Evolutionary conservation across 2,797 vertebrate genomes (phyloP), one percentile per base, ranked within the genome.

Genomic region (Myotis vivesi): DNA sequence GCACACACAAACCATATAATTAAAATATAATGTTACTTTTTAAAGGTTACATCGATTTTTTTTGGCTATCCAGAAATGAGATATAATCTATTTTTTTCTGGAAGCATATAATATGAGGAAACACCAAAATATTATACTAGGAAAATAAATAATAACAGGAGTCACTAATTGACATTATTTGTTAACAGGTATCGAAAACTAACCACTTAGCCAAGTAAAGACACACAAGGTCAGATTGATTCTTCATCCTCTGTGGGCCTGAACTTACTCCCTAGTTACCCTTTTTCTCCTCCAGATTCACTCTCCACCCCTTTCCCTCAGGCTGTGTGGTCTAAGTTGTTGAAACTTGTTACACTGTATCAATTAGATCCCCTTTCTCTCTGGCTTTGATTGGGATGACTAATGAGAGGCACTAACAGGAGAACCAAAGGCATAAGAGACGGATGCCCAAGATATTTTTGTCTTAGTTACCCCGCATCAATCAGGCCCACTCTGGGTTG

Each of bases 1-100:
- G 68, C 0, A 22, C 11, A 79, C 3, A 33, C 6, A 68, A 19
- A 73, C 10, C 30, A 38, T 30, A 6, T 28, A 64, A 82, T 53
- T 91, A 76, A 88, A 95, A 91, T 84, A 77, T 88, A 86, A 55
- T 80, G 28, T 38, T 53, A 83, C 6, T 73, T 87, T 87, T 85
- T 53, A 55, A 91, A 73, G 20, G 2, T 93, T 73, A 83, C 3
- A 8, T 28, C 49, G 2, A 79, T 71, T 71, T 75, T 71, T 75
- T 88, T 89, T 20, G 6, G 22, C 3, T n/a, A 53, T 46, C 62
- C 11, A 73, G 11, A 76, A 87, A 72, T 0, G 49, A 68, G 20
- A 73, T 23, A 0, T 23, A 46, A 11, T 49, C 59, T 46, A 8
- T 79, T 4, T 87, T 51, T 64, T 55, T 73, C 25, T 79, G 7